Evolutionary conservation across 2,888 invertebrate species (phyloP).

Genomic region (Theodoxus fluviatilis): DNA sequence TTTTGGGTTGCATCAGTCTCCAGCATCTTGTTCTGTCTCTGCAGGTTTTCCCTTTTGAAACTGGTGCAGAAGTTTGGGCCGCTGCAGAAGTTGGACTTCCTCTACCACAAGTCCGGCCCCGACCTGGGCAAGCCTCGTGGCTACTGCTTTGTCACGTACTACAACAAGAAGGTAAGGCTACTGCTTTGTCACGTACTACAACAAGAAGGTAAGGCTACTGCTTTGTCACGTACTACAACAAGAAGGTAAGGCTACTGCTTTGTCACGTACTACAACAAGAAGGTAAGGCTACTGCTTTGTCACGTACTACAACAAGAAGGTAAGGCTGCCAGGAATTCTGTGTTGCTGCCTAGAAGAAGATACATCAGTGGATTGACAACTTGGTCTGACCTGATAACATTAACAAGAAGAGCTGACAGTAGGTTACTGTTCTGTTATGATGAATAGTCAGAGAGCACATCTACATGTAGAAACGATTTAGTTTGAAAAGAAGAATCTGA

Average conservation of each 20-base stretch:
- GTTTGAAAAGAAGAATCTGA: too few relatives aligned
- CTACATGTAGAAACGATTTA: too few relatives aligned
- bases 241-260: slow-evolving; percentile 38
- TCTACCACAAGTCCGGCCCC: slow-evolving; percentile 91
- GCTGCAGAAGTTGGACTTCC: slow-evolving; percentile 93
- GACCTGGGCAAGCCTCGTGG: slow-evolving; percentile 88
- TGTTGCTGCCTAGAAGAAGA: too few relatives aligned
- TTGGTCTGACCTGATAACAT: too few relatives aligned
- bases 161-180: slow-evolving; percentile 43
- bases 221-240: slow-evolving; percentile 74
- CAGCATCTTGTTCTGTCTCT: not conserved
- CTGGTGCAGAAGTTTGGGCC: slow-evolving; percentile 91
- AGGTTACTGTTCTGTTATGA: too few relatives aligned
- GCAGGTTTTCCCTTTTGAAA: slow-evolving; percentile 84
- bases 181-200: slow-evolving; percentile 74
- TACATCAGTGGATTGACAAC: too few relatives aligned
- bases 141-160: slow-evolving; percentile 90
- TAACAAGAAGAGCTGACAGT: too few relatives aligned
- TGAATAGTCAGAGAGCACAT: too few relatives aligned
- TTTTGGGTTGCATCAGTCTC: not conserved
- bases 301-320: too few relatives aligned
- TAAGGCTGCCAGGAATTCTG: too few relatives aligned
- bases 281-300: slow-evolving; percentile 37
- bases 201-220: slow-evolving; percentile 39
- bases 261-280: slow-evolving; percentile 74